Evolutionary conservation across 35 echinoderm and acorn worm genomes (phyloP).

Genomic region (Apostichopus californicus): DNA sequence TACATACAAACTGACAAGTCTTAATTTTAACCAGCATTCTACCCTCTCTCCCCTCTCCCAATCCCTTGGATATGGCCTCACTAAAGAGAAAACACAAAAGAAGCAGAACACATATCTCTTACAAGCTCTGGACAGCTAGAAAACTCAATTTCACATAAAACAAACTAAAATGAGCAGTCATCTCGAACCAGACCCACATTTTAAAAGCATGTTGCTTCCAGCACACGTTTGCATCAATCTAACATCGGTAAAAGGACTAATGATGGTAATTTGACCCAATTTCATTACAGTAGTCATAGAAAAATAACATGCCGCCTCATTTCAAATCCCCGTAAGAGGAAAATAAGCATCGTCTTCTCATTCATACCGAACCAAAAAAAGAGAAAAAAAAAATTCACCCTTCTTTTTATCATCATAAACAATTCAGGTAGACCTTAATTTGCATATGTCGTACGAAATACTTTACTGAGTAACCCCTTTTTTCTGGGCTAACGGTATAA

Average conservation of each 20-base stretch:
- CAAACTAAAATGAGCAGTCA: not conserved
- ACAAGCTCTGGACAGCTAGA: not conserved
- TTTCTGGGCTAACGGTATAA: conserved; percentile 29
- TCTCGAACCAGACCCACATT: conserved; percentile 42
- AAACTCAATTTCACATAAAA: not conserved
- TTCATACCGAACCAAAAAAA: not conserved
- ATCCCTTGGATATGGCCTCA: not conserved
- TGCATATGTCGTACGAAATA: conserved; percentile 20
- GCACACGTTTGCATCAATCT: not conserved
- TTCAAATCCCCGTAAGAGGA: not conserved
- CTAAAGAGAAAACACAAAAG: not conserved
- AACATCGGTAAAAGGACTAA: conserved; percentile 10
- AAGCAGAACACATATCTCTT: not conserved
- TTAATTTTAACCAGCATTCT: not conserved
- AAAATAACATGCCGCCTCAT: not conserved
- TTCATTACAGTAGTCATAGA: not conserved
- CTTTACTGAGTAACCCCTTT: conserved; percentile 32
- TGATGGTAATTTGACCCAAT: conserved; percentile 52
- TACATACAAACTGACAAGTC: not conserved
- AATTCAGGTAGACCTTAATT: conserved; percentile 7
- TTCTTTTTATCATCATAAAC: conserved; percentile 4
- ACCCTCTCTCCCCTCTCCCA: not conserved
- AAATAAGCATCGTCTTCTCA: not conserved
- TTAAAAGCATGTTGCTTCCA: conserved; percentile 5
- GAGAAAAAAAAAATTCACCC: not conserved